Conservation (phyloP, 1,140 invertebrate species). For the Brachionus paranguensis region DNA sequence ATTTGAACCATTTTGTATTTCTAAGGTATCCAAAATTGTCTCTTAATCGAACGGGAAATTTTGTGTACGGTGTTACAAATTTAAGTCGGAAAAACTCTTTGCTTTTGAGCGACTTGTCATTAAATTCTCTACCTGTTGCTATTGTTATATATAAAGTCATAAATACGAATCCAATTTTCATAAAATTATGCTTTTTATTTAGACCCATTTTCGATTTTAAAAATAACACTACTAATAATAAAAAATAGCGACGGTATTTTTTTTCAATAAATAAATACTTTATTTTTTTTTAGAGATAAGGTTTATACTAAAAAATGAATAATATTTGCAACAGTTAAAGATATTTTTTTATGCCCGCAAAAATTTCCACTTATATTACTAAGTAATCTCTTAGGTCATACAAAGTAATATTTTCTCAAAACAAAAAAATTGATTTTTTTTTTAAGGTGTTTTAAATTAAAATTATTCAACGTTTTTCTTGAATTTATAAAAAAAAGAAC, state of each 20-base stretch:
- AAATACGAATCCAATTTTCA: background rate
- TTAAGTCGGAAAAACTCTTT: background rate
- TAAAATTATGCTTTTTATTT: background rate
- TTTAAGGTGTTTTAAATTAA: background rate
- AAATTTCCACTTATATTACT: background rate
- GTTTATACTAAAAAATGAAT: background rate
- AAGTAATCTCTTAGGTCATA: background rate
- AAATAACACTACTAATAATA: background rate
- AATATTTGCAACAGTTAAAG: background rate
- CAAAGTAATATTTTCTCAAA: background rate
- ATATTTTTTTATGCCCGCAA: background rate
- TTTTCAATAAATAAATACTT: background rate
- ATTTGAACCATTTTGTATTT: constrained; percentile 19
- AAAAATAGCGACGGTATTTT: background rate
- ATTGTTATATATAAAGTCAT: background rate
- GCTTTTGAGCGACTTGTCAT: background rate
- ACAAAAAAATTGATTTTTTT: background rate
- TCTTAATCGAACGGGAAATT: background rate
- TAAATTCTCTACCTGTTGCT: background rate
- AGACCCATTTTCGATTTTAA: background rate
- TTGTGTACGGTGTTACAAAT: background rate
- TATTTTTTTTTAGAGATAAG: background rate
- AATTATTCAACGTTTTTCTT: background rate
- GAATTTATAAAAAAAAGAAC: background rate
- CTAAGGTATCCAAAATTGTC: background rate